Percentiles rank a stretch among this genome's conserved stretches.
phyloP scores from a whole-genome alignment of 2,797 vertebrate species.

The Oreochromis mossambicus region DNA sequence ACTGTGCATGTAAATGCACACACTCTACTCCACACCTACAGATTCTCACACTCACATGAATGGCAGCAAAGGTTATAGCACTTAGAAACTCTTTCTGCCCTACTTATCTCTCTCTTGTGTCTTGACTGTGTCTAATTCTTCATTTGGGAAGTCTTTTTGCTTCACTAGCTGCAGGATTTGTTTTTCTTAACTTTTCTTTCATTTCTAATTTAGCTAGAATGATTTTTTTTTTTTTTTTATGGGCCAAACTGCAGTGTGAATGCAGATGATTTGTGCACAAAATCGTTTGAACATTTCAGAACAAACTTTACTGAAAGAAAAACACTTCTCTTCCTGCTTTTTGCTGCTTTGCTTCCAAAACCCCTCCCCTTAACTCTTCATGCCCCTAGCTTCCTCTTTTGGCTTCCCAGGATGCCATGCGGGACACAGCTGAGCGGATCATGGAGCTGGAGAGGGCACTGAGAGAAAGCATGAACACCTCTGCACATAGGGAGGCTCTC shows the following conservation, averaged over 20 bases:
- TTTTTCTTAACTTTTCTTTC: neutral
- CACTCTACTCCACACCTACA: neutral
- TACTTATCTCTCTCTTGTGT: conserved; percentile 35
- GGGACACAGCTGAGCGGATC: conserved; percentile 69
- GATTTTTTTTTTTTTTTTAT: neutral
- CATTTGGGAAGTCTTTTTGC: neutral
- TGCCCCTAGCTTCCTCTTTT: conserved; percentile 45
- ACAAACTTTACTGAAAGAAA: conserved; percentile 4
- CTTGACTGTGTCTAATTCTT: conserved; percentile 18
- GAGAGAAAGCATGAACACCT: conserved; percentile 75
- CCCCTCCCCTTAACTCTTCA: neutral
- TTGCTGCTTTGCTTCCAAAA: conserved; percentile 30
- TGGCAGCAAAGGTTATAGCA: conserved; percentile 32
- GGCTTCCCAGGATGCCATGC: conserved; percentile 70
- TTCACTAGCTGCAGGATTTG: neutral
- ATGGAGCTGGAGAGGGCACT: conserved; percentile 73
- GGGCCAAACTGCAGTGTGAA: neutral
- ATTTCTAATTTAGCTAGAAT: neutral
- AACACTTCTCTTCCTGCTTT: conserved; percentile 25
- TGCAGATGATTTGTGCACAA: neutral
- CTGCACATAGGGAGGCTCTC: conserved; percentile 73
- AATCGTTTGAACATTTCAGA: neutral
- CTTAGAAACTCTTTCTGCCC: conserved; percentile 23
- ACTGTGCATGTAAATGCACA: conserved; percentile 8
- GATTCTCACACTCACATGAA: conserved; percentile 13